Evolutionary conservation across 2,888 invertebrate genomes (phyloP).

Genomic region (Hirtodrosophila confusa): DNA sequence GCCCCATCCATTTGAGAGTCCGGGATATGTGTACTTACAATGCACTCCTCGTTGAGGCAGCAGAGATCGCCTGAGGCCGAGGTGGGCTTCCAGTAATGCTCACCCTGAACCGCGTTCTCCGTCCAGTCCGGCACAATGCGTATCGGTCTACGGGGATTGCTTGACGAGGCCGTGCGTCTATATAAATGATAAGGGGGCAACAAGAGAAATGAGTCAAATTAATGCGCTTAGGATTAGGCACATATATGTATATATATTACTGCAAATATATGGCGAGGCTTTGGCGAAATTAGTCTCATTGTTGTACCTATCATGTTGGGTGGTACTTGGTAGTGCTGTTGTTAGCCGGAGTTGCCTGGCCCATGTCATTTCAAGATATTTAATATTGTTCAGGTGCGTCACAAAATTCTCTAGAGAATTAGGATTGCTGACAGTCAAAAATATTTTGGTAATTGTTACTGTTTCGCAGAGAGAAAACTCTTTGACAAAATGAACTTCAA

Average conservation of each 20-base stretch:
- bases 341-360: too few species aligned
- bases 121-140: constrained; percentile 95
- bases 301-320: too few species aligned
- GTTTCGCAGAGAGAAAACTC: too few species aligned
- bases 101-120: constrained; percentile 93
- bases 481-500: too few species aligned
- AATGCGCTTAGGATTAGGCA: neutral
- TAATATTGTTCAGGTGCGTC: too few species aligned
- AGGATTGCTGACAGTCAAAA: too few species aligned
- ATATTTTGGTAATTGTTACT: too few species aligned
- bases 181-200: constrained; percentile 39
- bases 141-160: constrained; percentile 86
- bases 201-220: neutral
- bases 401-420: too few species aligned
- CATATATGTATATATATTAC: neutral
- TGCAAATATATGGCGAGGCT: too few species aligned
- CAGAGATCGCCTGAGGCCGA: constrained; percentile 97
- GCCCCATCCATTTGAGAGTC: too few species aligned
- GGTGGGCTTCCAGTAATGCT: constrained; percentile 96
- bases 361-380: too few species aligned
- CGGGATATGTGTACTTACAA: constrained; percentile 70
- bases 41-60: constrained; percentile 96
- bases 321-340: too few species aligned
- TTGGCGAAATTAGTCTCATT: neutral
- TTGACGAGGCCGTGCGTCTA: constrained; percentile 84